These are phyloP conservation scores for Melanotaenia boesemani DNA, from an alignment of 2,797 vertebrate genomes.

Conservation along the genomic window DNA sequence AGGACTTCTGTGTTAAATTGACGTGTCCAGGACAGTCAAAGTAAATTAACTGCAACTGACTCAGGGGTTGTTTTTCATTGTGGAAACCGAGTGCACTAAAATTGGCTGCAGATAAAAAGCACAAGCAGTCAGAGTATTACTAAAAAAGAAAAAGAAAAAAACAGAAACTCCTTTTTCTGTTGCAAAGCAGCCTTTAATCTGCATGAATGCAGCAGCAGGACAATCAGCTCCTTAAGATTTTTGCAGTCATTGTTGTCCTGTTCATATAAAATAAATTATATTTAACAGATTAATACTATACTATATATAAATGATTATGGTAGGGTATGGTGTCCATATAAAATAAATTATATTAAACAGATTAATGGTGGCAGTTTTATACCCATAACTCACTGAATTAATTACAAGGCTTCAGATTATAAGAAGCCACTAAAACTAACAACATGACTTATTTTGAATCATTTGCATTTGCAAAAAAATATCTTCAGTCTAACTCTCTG, in stretches of 20 bases:
- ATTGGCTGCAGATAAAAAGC: background rate
- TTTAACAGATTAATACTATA: background rate
- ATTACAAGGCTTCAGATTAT: slow-evolving; percentile 19
- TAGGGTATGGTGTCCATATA: background rate
- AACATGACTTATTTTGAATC: slow-evolving; percentile 5
- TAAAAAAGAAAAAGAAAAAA: background rate
- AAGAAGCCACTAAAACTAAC: background rate
- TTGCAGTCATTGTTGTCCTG: background rate
- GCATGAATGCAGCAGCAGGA: background rate
- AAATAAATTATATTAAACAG: background rate
- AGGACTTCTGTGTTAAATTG: background rate
- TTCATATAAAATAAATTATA: background rate
- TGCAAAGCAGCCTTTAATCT: background rate
- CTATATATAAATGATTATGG: too few relatives aligned
- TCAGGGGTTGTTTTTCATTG: background rate
- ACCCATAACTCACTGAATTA: background rate
- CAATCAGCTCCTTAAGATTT: background rate
- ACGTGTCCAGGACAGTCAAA: background rate
- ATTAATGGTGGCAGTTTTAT: slow-evolving; percentile 1
- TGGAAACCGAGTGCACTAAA: background rate
- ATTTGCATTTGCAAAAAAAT: background rate
- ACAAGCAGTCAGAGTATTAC: background rate
- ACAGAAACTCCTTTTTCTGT: background rate
- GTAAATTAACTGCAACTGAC: background rate
- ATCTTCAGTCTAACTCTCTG: background rate